Percentiles rank a stretch among this genome's conserved stretches.
Evolutionary conservation across 2,888 invertebrate species (phyloP).

Genomic region (Ommatoiulus sabulosus): DNA sequence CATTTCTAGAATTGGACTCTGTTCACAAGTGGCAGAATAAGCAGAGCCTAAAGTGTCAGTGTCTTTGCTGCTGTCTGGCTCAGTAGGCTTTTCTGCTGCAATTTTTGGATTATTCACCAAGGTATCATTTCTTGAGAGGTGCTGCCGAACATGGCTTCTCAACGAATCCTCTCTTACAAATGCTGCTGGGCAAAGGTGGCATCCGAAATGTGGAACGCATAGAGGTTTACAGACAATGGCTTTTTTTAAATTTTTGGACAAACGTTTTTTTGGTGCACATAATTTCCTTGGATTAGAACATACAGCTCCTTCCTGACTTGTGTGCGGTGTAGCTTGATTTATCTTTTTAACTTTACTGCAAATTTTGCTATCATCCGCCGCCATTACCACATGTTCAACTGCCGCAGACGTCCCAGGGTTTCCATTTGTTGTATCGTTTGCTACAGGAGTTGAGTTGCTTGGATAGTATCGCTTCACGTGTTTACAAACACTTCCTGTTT

Average conservation of each 20-base stretch:
- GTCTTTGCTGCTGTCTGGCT: neutral
- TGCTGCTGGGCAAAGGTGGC: conserved; percentile 66
- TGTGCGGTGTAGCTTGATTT: neutral
- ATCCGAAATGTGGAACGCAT: conserved; percentile 65
- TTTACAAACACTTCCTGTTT: neutral
- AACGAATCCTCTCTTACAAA: conserved; percentile 69
- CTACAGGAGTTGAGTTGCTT: neutral
- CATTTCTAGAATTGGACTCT: neutral
- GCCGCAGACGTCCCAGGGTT: neutral
- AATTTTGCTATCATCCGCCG: neutral
- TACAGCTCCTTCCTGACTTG: neutral
- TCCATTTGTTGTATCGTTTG: neutral
- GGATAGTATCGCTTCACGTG: neutral
- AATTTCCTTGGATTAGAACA: neutral
- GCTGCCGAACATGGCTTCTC: conserved; percentile 68
- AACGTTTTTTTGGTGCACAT: neutral
- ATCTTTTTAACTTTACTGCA: neutral
- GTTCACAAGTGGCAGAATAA: neutral
- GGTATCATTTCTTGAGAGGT: conserved; percentile 62
- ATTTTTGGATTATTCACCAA: conserved; percentile 60
- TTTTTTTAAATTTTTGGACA: neutral
- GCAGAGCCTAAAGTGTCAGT: neutral
- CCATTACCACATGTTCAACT: neutral
- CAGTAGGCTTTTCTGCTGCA: neutral
- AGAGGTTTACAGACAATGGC: conserved; percentile 59